Conservation (phyloP, 2,797 vertebrate genomes). For the Spheniscus humboldti region DNA sequence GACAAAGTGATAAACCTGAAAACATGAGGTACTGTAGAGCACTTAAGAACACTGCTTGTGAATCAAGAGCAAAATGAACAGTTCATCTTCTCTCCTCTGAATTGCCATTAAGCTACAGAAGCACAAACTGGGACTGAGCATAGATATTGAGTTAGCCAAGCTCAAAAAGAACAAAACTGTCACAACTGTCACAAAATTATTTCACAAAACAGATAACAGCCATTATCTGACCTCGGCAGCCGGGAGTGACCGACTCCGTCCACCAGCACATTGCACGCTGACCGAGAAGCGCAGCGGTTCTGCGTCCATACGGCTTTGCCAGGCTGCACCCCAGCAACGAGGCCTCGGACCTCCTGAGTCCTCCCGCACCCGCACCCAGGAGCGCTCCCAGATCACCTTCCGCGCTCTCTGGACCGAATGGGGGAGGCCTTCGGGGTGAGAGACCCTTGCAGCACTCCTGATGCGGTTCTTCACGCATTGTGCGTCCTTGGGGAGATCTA, state of each 20-base stretch:
- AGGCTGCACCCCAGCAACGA: not conserved
- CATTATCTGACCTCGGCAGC: not conserved
- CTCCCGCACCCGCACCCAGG: fast-evolving
- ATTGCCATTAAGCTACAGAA: not conserved
- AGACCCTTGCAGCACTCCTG: not conserved
- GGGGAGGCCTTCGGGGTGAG: fast-evolving
- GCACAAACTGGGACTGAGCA: not conserved
- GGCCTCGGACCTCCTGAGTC: fast-evolving
- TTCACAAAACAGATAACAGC: not conserved
- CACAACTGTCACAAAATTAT: not conserved
- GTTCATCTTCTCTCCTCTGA: not conserved
- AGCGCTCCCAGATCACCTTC: not conserved
- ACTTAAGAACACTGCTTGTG: not conserved
- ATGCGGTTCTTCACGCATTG: fast-evolving
- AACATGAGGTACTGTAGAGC: not conserved
- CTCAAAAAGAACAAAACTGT: not conserved
- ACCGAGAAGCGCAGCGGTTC: fast-evolving
- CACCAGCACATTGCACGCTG: fast-evolving
- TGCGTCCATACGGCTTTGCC: fast-evolving
- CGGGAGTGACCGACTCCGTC: fast-evolving
- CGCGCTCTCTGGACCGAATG: fast-evolving
- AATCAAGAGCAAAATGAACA: not conserved
- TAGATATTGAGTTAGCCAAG: not conserved
- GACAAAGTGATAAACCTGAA: not conserved
- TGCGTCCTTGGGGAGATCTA: not conserved